Conservation (phyloP, 2,888 invertebrate genomes). For the Pyralis farinalis region DNA sequence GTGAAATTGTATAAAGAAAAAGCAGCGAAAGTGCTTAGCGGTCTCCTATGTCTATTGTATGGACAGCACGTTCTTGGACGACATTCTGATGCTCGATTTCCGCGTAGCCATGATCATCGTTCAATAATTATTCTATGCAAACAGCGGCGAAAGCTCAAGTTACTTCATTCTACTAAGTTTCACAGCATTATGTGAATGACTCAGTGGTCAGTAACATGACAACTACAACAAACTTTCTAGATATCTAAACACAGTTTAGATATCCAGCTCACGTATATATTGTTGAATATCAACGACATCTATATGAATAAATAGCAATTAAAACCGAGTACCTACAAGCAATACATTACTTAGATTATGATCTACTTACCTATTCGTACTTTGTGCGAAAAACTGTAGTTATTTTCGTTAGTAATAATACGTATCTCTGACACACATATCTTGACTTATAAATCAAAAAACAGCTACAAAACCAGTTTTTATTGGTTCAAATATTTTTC, state of each 20-base stretch:
- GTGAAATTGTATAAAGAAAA: slow-evolving; percentile 70
- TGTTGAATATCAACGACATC: not conserved
- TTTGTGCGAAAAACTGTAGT: no score
- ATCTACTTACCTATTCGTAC: no score
- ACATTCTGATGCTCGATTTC: slow-evolving; percentile 49
- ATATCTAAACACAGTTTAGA: not conserved
- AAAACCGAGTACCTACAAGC: no score
- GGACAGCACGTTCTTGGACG: slow-evolving; percentile 57
- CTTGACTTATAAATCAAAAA: slow-evolving; percentile 1
- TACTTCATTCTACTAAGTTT: slow-evolving; percentile 11
- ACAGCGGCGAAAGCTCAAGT: slow-evolving; percentile 31
- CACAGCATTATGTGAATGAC: not conserved
- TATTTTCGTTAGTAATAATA: no score
- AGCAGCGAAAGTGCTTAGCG: slow-evolving; percentile 68
- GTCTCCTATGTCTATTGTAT: slow-evolving; percentile 62
- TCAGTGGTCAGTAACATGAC: not conserved
- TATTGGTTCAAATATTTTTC: not conserved
- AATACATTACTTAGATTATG: no score
- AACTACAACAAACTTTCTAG: slow-evolving; percentile 5
- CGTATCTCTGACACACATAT: not conserved
- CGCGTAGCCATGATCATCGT: slow-evolving; percentile 32
- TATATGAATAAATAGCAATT: no score
- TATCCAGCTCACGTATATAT: not conserved
- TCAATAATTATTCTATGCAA: slow-evolving; percentile 24
- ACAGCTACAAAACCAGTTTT: slow-evolving; percentile 11